Evolutionary conservation across 2,797 vertebrate genomes (phyloP).

Genomic region (Chelidonichthys spinosus): DNA sequence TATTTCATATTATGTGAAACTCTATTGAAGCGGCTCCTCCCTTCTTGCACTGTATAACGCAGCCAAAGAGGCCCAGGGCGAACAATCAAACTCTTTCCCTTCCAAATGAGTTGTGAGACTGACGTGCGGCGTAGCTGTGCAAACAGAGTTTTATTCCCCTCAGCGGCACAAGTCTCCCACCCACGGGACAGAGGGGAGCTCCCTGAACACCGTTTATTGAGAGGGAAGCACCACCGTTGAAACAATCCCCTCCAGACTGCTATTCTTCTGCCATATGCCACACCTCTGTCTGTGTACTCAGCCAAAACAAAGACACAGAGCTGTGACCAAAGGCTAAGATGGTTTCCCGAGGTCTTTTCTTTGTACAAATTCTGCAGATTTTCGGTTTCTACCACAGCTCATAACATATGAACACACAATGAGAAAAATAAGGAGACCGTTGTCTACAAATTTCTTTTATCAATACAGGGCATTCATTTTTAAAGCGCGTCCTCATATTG

Average conservation of each 20-base stretch:
- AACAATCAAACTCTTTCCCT: slow-evolving; percentile 46
- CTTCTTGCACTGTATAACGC: slow-evolving; percentile 11
- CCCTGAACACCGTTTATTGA: slow-evolving; percentile 62
- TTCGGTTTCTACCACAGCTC: background rate
- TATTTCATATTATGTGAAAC: background rate
- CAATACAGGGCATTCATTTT: background rate
- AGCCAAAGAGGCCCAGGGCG: slow-evolving; percentile 55
- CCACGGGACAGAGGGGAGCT: slow-evolving; percentile 56
- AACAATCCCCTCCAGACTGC: slow-evolving; percentile 73
- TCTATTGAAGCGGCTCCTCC: slow-evolving; percentile 3
- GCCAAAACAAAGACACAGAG: slow-evolving; percentile 57
- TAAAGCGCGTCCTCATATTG: background rate
- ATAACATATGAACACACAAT: background rate
- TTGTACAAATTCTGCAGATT: slow-evolving; percentile 13
- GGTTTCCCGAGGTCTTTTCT: slow-evolving; percentile 20
- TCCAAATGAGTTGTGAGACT: slow-evolving; percentile 52
- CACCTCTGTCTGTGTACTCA: slow-evolving; percentile 67
- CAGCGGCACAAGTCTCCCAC: slow-evolving; percentile 66
- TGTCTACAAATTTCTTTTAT: background rate
- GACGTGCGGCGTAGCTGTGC: slow-evolving; percentile 60
- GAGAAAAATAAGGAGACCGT: background rate
- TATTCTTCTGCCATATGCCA: slow-evolving; percentile 78
- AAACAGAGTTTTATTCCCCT: slow-evolving; percentile 70
- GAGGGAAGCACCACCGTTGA: slow-evolving; percentile 59
- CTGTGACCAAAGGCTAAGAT: slow-evolving; percentile 23